Conservation (phyloP, 2,797 vertebrate genomes). For the Psittacula derbiana region DNA sequence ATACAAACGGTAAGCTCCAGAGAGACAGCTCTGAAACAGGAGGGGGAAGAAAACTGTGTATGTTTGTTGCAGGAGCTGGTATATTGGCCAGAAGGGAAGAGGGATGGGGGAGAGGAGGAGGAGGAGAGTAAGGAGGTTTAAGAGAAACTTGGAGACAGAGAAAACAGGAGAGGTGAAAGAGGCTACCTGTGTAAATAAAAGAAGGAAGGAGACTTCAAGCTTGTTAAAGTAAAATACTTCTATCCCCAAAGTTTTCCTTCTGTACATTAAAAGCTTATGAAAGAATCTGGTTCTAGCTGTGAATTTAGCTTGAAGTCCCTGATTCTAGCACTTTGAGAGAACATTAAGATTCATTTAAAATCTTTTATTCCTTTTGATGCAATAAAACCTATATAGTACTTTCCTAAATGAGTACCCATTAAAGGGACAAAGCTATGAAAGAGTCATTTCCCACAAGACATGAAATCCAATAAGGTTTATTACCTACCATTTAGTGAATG, state of each 20-base stretch:
- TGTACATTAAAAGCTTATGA: background rate
- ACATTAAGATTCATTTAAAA: conserved; percentile 21
- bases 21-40: background rate
- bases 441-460: conserved; percentile 54
- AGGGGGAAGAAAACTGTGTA: background rate
- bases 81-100: background rate
- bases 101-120: background rate
- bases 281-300: background rate
- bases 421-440: conserved; percentile 55
- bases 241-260: background rate
- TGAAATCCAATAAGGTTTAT: conserved; percentile 71
- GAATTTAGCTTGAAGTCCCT: conserved; percentile 14
- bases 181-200: background rate
- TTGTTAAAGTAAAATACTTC: background rate
- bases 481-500: conserved; percentile 47
- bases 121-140: background rate
- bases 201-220: background rate
- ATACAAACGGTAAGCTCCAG: background rate
- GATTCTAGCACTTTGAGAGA: background rate
- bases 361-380: conserved; percentile 19
- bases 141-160: background rate
- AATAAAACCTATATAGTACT: background rate
- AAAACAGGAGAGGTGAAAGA: background rate
- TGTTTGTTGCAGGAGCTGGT: background rate
- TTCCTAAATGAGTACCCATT: conserved; percentile 59